Evolutionary conservation across 2,888 invertebrate genomes (phyloP).

Genomic region (Eupithecia pulchellata): DNA sequence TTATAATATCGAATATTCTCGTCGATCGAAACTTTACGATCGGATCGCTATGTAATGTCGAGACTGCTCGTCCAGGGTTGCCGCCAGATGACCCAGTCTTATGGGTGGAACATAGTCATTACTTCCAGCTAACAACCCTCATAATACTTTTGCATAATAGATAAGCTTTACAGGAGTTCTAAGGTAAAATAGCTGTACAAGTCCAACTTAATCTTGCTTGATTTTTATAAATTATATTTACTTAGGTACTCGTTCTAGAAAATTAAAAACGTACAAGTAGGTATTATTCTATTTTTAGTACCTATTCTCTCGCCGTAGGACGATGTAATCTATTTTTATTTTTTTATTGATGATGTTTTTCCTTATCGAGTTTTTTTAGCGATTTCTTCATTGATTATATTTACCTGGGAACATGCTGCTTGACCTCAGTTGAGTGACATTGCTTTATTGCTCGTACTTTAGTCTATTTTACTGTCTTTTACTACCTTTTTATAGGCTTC

Average conservation of each 20-base stretch:
- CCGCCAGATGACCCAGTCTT: conserved; percentile 58
- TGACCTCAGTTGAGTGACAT: neutral
- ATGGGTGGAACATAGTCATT: conserved; percentile 37
- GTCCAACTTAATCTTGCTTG: neutral
- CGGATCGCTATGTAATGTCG: too few species aligned
- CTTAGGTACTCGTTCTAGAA: too few species aligned
- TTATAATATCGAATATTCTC: too few species aligned
- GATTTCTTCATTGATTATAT: neutral
- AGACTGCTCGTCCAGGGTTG: too few species aligned
- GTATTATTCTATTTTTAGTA: too few species aligned
- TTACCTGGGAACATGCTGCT: neutral
- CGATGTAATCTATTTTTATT: too few species aligned
- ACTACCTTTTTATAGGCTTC: too few species aligned
- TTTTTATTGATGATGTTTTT: neutral
- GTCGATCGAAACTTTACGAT: too few species aligned
- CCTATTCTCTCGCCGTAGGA: too few species aligned
- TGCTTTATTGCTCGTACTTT: neutral
- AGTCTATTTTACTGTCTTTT: neutral
- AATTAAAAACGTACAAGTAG: too few species aligned
- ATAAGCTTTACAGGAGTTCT: neutral
- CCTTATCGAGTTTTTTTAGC: neutral
- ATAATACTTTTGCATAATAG: neutral
- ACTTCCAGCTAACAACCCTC: neutral
- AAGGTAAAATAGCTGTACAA: neutral
- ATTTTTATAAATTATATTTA: too few species aligned